A percentile compares a stretch with the other conserved stretches of the same genome.
Evolutionary conservation across 2,797 vertebrate species (phyloP).

Genomic region (Tokudaia tokunoshimensis): DNA sequence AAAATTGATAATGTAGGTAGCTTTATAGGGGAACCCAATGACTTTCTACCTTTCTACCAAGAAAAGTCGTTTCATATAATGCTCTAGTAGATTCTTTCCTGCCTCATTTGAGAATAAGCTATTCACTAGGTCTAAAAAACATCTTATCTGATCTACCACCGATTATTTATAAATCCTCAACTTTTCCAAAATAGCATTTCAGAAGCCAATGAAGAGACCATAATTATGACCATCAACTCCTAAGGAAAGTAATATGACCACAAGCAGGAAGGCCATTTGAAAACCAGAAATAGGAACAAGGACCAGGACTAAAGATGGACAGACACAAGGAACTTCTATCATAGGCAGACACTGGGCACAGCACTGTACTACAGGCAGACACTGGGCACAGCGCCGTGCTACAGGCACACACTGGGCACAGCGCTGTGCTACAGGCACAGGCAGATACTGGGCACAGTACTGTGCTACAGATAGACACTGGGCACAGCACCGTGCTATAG

Average conservation of each 20-base stretch:
- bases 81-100: neutral
- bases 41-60: slow-evolving; percentile 55
- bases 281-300: slow-evolving; percentile 45
- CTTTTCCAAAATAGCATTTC: slow-evolving; percentile 39
- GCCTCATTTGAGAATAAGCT: slow-evolving; percentile 49
- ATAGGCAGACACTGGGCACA: slow-evolving; percentile 22
- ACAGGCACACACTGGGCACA: neutral
- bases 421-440: neutral
- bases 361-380: neutral
- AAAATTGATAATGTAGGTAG: neutral
- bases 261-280: slow-evolving; percentile 40
- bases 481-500: neutral
- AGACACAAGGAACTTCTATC: neutral
- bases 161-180: slow-evolving; percentile 65
- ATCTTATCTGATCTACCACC: slow-evolving; percentile 36
- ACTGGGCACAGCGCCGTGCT: neutral
- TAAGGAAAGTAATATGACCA: slow-evolving; percentile 15
- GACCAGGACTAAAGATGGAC: slow-evolving; percentile 42
- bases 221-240: slow-evolving; percentile 52
- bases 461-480: neutral
- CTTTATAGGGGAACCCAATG: slow-evolving; percentile 58
- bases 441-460: neutral
- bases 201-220: slow-evolving; percentile 40
- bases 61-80: slow-evolving; percentile 34
- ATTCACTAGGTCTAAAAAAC: slow-evolving; percentile 35